A percentile compares a stretch with the other conserved stretches of the same genome.
These are phyloP conservation scores for Ptychoptera contaminata DNA, from an alignment of 2,888 invertebrate species.

Conservation along the genomic window DNA sequence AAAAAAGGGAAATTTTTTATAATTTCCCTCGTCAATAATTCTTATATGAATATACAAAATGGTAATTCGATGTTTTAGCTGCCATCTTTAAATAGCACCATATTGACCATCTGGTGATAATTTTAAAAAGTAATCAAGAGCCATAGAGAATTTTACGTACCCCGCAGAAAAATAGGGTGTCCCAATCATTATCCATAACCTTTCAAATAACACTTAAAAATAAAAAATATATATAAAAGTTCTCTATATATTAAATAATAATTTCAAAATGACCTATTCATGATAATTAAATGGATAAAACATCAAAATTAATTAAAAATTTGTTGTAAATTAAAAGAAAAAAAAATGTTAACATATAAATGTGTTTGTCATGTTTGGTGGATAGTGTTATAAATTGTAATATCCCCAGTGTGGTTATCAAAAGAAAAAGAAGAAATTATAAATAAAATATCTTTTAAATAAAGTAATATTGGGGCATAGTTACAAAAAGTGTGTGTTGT, in stretches of 20 bases:
- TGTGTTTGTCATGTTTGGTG: constrained; percentile 3
- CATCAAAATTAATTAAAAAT: background rate
- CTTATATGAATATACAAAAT: background rate
- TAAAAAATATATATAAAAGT: background rate
- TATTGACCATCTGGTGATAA: too few species aligned
- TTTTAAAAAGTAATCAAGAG: too few species aligned
- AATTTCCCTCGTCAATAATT: background rate
- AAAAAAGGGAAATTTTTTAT: too few species aligned
- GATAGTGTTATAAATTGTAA: background rate
- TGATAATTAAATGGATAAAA: constrained; percentile 1
- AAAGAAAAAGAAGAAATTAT: too few species aligned
- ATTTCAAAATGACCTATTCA: constrained; percentile 3
- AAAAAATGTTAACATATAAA: constrained; percentile 2
- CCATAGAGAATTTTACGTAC: background rate
- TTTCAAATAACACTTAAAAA: background rate
- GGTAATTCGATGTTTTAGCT: background rate
- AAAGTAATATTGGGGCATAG: too few species aligned
- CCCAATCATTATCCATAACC: constrained; percentile 4
- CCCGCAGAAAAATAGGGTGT: background rate
- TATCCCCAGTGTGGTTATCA: too few species aligned
- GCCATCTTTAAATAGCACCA: too few species aligned
- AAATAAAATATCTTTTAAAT: too few species aligned
- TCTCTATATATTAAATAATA: background rate
- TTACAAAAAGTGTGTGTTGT: too few species aligned
- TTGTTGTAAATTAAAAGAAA: background rate